Evolutionary conservation across 2,113 vertebrate genomes (phyloP).

Genomic region (Phocoena phocoena): DNA sequence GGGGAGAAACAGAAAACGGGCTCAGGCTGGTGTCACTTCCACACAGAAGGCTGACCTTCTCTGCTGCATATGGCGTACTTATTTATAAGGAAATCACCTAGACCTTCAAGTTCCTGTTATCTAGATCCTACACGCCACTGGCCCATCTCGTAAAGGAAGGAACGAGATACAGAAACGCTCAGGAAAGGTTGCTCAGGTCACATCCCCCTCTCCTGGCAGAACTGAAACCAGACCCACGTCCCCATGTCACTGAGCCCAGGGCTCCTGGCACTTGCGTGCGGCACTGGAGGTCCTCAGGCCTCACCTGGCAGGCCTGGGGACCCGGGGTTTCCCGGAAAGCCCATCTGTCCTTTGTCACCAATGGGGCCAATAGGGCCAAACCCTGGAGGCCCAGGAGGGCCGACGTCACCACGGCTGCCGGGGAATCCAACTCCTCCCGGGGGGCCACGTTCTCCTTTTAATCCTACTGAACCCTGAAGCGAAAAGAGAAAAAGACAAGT

Average conservation of each 20-base stretch:
- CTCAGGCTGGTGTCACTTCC: rapidly evolving
- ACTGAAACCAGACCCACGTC: too few species aligned
- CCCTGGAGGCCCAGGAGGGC: conserved; percentile 91
- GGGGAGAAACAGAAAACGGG: rapidly evolving
- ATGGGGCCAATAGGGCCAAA: conserved; percentile 84
- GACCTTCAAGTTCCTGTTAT: neutral
- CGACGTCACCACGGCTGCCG: conserved; percentile 90
- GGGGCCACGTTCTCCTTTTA: conserved; percentile 94
- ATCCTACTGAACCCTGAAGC: conserved; percentile 89
- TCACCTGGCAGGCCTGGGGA: conserved; percentile 90
- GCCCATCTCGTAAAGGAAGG: neutral
- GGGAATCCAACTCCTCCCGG: conserved; percentile 88
- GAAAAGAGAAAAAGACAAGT: neutral
- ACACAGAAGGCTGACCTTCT: neutral
- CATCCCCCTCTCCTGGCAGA: neutral
- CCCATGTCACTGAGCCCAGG: neutral
- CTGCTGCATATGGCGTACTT: rapidly evolving
- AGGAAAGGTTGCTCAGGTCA: neutral
- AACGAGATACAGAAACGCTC: neutral
- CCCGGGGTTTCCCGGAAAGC: conserved; percentile 89
- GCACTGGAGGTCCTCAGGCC: neutral
- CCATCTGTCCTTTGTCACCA: conserved; percentile 94
- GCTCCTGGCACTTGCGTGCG: neutral
- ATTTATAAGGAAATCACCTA: neutral
- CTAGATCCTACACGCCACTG: rapidly evolving